Conservation (phyloP, 2,797 vertebrate genomes). For the Limnodromus scolopaceus region DNA sequence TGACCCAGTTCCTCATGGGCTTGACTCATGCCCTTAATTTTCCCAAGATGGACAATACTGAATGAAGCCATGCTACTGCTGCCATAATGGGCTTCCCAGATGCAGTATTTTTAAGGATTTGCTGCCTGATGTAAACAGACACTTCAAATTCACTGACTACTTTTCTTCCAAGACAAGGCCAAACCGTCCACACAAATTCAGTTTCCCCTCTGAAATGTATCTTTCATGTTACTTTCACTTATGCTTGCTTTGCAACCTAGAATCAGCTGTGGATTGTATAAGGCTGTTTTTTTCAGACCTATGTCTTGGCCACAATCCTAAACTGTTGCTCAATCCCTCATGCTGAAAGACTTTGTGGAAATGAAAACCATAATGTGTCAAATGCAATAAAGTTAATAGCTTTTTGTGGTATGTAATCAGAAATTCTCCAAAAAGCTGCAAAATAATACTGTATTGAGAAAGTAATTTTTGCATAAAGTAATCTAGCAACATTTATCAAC, state of each 20-base stretch:
- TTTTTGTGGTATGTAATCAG: neutral
- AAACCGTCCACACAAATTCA: neutral
- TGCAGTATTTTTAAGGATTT: neutral
- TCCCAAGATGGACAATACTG: neutral
- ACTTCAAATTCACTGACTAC: neutral
- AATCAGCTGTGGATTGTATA: neutral
- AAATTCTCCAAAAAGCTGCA: neutral
- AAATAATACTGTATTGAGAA: neutral
- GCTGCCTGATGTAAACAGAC: neutral
- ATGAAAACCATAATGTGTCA: neutral
- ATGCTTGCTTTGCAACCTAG: neutral
- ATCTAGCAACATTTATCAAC: neutral
- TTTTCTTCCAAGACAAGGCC: neutral
- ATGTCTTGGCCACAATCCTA: neutral
- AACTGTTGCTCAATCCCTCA: neutral
- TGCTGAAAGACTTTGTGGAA: neutral
- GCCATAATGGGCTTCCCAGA: neutral
- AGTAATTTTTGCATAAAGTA: neutral
- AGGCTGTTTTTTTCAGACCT: neutral
- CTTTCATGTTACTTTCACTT: neutral
- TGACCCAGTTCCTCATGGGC: fast-evolving
- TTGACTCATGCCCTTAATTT: neutral
- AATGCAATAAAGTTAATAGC: neutral
- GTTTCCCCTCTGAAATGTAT: neutral
- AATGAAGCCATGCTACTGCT: neutral